Conservation (phyloP, 2,797 vertebrate genomes). For the Chiloscyllium punctatum region DNA sequence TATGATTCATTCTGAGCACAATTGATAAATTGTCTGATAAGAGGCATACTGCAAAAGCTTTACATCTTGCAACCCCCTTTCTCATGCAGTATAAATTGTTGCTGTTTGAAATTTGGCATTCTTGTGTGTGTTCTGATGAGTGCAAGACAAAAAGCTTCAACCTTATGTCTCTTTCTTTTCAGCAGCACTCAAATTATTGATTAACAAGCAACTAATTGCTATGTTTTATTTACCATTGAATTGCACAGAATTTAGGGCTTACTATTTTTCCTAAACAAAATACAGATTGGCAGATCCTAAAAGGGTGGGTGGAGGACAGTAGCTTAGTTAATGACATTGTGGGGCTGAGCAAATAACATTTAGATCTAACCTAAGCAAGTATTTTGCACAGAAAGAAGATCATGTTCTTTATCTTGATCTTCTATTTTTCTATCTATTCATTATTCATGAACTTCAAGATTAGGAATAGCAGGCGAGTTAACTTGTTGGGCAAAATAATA, state of each 20-base stretch:
- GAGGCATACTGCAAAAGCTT: too few relatives aligned
- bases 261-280: too few relatives aligned
- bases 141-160: too few relatives aligned
- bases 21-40: too few relatives aligned
- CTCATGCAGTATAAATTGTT: too few relatives aligned
- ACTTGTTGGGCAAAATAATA: not conserved
- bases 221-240: not conserved
- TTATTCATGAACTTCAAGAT: not conserved
- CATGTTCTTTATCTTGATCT: not conserved
- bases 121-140: too few relatives aligned
- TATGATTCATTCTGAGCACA: not conserved
- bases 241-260: not conserved
- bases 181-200: too few relatives aligned
- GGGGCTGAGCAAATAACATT: not conserved
- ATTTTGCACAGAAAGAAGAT: not conserved
- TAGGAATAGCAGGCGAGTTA: not conserved
- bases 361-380: not conserved
- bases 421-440: not conserved
- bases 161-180: too few relatives aligned
- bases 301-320: not conserved
- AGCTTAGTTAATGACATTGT: not conserved
- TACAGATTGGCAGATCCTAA: not conserved
- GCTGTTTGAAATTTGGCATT: too few relatives aligned
- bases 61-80: too few relatives aligned
- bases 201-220: too few relatives aligned